Evolutionary conservation across 2,113 vertebrate species (phyloP).

Genomic region (Eonycteris spelaea): DNA sequence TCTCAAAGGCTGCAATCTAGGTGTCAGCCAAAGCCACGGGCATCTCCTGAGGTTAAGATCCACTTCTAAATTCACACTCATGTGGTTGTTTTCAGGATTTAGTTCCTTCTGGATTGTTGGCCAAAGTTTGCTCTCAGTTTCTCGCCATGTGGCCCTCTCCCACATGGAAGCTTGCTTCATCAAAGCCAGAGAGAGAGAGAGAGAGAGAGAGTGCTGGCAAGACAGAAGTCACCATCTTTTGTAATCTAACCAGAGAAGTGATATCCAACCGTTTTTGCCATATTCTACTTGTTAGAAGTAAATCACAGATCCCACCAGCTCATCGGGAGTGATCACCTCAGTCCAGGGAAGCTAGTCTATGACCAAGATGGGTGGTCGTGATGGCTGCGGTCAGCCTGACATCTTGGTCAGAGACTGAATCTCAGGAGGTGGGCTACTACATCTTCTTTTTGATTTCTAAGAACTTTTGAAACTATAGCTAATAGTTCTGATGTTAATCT

Average conservation of each 20-base stretch:
- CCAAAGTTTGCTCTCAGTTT: not conserved
- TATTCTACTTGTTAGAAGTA: not conserved
- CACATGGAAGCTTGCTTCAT: not conserved
- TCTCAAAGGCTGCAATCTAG: not conserved
- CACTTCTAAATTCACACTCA: not conserved
- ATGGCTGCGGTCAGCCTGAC: not conserved
- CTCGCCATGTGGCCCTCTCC: not conserved
- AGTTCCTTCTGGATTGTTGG: not conserved
- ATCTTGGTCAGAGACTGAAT: not conserved
- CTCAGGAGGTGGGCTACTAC: not conserved
- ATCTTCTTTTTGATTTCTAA: not conserved
- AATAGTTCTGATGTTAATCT: not conserved
- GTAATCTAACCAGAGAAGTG: not conserved
- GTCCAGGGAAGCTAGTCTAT: not conserved
- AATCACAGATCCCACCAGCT: not conserved
- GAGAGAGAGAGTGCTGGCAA: not conserved
- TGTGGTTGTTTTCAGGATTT: not conserved
- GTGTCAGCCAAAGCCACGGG: not conserved
- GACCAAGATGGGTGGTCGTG: not conserved
- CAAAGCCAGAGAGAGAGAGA: not conserved
- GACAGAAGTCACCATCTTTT: not conserved
- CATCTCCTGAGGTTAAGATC: not conserved
- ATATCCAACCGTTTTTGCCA: not conserved
- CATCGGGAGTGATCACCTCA: not conserved
- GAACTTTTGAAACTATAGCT: not conserved